phyloP scores from a whole-genome alignment of 1,140 invertebrate species.

The Acromyrmex echinatior region DNA sequence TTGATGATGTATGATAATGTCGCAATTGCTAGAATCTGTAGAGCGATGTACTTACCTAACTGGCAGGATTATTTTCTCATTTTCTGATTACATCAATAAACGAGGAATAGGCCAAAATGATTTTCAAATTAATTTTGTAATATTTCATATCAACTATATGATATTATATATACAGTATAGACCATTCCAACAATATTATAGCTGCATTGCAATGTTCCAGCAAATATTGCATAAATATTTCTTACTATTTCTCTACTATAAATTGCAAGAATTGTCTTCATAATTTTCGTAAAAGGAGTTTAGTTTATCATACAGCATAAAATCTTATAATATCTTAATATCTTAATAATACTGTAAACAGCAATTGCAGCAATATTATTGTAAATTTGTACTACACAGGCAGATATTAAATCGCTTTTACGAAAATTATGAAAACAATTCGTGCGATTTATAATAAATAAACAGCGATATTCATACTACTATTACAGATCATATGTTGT shows the following conservation, averaged over 20 bases:
- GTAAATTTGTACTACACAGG: too few relatives aligned
- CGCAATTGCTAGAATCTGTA: background rate
- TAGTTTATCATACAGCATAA: too few relatives aligned
- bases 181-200: too few relatives aligned
- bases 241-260: too few relatives aligned
- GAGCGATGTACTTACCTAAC: background rate
- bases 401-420: slow-evolving; percentile 1
- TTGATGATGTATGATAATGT: background rate
- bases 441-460: background rate
- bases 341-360: too few relatives aligned
- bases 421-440: background rate
- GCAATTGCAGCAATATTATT: too few relatives aligned
- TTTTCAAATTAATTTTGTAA: slow-evolving; percentile 7
- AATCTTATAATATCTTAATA: too few relatives aligned
- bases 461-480: background rate
- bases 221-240: too few relatives aligned
- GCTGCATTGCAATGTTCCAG: too few relatives aligned
- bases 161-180: background rate
- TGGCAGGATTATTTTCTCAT: background rate
- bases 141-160: background rate
- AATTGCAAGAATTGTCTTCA: too few relatives aligned
- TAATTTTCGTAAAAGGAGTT: too few relatives aligned
- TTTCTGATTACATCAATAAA: background rate
- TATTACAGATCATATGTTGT: background rate
- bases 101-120: background rate